phyloP scores from a whole-genome alignment of 2,113 vertebrate species.

The Scatophagus argus region DNA sequence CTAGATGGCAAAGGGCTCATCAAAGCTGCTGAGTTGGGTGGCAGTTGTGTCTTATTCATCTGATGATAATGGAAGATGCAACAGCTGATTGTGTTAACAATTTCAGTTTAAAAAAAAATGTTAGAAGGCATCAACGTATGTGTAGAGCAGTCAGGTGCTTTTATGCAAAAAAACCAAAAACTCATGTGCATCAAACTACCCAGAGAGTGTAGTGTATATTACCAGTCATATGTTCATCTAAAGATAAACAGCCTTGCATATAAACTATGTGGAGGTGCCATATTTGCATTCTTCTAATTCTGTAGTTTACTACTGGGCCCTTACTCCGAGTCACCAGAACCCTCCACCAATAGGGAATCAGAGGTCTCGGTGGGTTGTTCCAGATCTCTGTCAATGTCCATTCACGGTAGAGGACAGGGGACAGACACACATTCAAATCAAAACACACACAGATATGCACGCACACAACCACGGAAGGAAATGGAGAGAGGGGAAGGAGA shows the following conservation, averaged over 20 bases:
- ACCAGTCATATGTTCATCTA: neutral
- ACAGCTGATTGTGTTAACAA: neutral
- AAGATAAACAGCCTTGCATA: neutral
- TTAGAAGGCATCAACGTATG: conserved; percentile 4
- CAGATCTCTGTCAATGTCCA: conserved; percentile 92
- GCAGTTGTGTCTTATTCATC: neutral
- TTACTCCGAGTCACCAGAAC: conserved; percentile 93
- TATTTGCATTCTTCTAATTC: conserved; percentile 36
- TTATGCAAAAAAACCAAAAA: conserved; percentile 10
- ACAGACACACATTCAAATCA: conserved; percentile 55
- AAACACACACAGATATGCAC: conserved; percentile 70
- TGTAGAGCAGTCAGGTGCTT: conserved; percentile 12
- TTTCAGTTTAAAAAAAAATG: neutral
- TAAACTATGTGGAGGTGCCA: neutral
- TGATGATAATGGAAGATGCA: neutral
- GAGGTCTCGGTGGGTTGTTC: conserved; percentile 91
- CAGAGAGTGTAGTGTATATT: neutral
- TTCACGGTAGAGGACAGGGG: conserved; percentile 85
- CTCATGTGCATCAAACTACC: conserved; percentile 14
- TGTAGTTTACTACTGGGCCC: conserved; percentile 80
- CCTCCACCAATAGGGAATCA: conserved; percentile 90
- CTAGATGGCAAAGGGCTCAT: neutral
- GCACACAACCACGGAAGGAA: conserved; percentile 50
- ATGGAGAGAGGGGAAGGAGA: conserved; percentile 70
- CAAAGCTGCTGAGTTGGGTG: neutral